Evolutionary conservation across 2,797 vertebrate genomes (phyloP), one percentile per base, ranked within the genome.

Genomic region (Acipenser oxyrinchus): DNA sequence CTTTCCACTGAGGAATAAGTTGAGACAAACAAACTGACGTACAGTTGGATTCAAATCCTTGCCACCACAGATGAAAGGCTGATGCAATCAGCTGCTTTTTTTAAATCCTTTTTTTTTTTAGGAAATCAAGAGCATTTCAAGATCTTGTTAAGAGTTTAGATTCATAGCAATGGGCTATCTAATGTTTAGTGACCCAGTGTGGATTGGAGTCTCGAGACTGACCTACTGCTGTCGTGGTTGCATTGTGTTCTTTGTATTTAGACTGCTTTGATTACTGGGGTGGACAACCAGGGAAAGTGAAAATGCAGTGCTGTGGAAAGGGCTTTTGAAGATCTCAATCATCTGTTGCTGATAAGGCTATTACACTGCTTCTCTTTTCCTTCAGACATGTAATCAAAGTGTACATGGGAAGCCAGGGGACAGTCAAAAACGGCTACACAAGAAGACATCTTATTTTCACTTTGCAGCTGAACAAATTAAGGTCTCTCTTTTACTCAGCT

Each of bases 271-370:
- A 87, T 89, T 85, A 81, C 72, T 62, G 68, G 52, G 70, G 72
- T 72, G 77, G 75, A 67, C 70, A 48, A 68, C 72, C 74, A 77
- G 74, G 80, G 73, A 73, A 76, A 80, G 78, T 75, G 81, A 80
- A 72, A 74, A 72, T 69, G 77, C 77, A 76, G 64, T 61, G 66
- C 75, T 77, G 82, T 81, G 80, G 82, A 85, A 75, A 73, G 64
- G 75, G 72, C 72, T 80, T 88, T 87, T 84, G 84, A 87, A 86
- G 79, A 85, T 87, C 80, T 86, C 83, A 81, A 83, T 89, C 85
- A 81, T 86, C 77, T 80, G 77, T 67, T 82, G 77, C 83, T 82
- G 84, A 87, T 88, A 81, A 83, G 78, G 79, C 81, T 83, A 83
- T 86, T 86, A 84, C 82, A 76, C 74, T 79, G 74, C 79, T 83